Evolutionary conservation across 2,797 vertebrate genomes (phyloP), one percentile per base, ranked within the genome.

Genomic region (Silurus lanzhouensis): DNA sequence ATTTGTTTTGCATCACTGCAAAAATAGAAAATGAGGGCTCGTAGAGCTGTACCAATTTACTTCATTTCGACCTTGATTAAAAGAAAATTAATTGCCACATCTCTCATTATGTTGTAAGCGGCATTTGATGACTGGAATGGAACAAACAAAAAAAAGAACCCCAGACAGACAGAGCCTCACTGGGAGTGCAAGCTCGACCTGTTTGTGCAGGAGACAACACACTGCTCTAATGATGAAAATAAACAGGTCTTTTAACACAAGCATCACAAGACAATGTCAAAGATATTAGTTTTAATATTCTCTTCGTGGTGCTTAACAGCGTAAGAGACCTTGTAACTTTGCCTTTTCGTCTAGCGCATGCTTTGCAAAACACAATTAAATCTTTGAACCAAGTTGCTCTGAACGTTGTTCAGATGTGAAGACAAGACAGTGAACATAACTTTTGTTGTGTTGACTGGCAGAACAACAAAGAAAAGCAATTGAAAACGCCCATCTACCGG

Each of bases 61-160:
- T 98, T 98, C 96, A 97, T 98, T 96, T 98, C 96, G 96, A 98
- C 98, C 97, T 99, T 99, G 98, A 99, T 99, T 99, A 99, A 99
- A 99, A 99, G 97, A 99, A 99, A 99, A 99, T 99, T 99, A 99
- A 99, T 99, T 99, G 97, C 97, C 94, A 95, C 97, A 97, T 98
- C 97, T 99, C 97, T 98, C 97, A 98, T 98, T 98, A 97, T 99
- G 97, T 97, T 96, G 96, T 95, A 94, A 95, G 96, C 96, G 90
- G 95, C 96, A 97, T 96, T 97, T 97, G 97, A 96, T 97, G 96
- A 96, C 95, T 95, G 92, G 93, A 95, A 92, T 93, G 95, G 92
- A 95, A 84, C 84, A 89, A 87, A 61, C 58, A 71, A 86, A 87
- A 72, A 80, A 83, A 80, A 81, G 70, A 10, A 78, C 60, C 79